Conservation (phyloP, 2,888 invertebrate genomes). For the Caenorhabditis angaria region DNA sequence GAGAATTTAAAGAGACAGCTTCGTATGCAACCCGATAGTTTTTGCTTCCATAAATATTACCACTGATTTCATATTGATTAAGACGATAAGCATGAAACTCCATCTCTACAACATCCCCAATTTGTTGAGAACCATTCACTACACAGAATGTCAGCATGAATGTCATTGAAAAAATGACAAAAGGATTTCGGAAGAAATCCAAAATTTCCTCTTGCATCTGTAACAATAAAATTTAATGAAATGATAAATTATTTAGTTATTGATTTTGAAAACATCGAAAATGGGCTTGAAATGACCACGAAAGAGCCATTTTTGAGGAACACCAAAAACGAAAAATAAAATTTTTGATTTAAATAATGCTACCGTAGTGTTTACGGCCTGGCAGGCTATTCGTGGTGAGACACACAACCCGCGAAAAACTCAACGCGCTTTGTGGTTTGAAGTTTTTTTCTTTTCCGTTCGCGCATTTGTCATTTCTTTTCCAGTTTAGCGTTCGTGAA, state of each 20-base stretch:
- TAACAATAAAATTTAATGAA: conserved; percentile 9
- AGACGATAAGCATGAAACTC: conserved; percentile 69
- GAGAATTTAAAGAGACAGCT: conserved; percentile 62
- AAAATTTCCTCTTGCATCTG: conserved; percentile 59
- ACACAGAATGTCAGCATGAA: conserved; percentile 54
- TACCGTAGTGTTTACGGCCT: neutral
- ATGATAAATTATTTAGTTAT: neutral
- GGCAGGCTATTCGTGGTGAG: conserved; percentile 13
- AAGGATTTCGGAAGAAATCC: conserved; percentile 59
- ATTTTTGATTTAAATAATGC: conserved; percentile 1
- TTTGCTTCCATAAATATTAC: conserved; percentile 63
- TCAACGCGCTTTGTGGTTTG: conserved; percentile 12
- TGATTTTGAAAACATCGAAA: neutral
- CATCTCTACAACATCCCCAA: conserved; percentile 56
- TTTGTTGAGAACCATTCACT: conserved; percentile 49
- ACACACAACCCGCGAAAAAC: conserved; percentile 32
- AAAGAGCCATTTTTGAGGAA: neutral
- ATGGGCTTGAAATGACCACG: too few relatives aligned
- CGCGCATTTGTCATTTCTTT: neutral
- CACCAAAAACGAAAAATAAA: neutral
- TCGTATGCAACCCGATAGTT: conserved; percentile 63
- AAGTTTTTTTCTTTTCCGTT: neutral
- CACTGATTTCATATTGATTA: conserved; percentile 67
- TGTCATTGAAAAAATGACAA: conserved; percentile 51
- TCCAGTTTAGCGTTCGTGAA: too few relatives aligned